phyloP scores from a whole-genome alignment of 2,113 vertebrate species.

The Talpa occidentalis region DNA sequence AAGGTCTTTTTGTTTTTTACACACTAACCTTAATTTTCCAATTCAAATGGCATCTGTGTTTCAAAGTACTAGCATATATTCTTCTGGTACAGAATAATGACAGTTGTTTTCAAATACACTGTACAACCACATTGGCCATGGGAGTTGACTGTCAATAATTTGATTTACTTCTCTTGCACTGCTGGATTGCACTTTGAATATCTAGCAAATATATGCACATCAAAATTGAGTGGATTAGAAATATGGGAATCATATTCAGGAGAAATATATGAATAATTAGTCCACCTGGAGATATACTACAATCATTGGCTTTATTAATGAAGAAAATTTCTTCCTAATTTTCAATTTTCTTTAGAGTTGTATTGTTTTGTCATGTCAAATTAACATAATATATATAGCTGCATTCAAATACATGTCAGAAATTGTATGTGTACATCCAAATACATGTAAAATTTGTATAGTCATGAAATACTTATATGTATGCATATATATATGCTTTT shows the following conservation, averaged over 20 bases:
- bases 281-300: no score
- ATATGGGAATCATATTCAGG: neutral
- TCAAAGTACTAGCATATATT: slow-evolving; percentile 24
- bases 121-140: neutral
- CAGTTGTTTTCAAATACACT: slow-evolving; percentile 61
- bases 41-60: slow-evolving; percentile 32
- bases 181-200: neutral
- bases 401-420: no score
- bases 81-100: slow-evolving; percentile 41
- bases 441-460: no score
- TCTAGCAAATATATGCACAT: neutral
- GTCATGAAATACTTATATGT: no score
- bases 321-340: neutral
- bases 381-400: neutral
- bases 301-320: no score
- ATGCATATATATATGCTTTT: no score
- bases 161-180: neutral
- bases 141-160: neutral
- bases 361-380: neutral
- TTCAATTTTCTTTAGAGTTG: neutral
- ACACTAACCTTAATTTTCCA: slow-evolving; percentile 76
- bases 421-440: neutral
- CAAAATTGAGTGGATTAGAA: slow-evolving; percentile 15
- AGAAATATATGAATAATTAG: no score
- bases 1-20: slow-evolving; percentile 16